Base-by-base conservation (phyloP, 2,797 vertebrate species). In the Sphenopsis melanotis region DNA sequence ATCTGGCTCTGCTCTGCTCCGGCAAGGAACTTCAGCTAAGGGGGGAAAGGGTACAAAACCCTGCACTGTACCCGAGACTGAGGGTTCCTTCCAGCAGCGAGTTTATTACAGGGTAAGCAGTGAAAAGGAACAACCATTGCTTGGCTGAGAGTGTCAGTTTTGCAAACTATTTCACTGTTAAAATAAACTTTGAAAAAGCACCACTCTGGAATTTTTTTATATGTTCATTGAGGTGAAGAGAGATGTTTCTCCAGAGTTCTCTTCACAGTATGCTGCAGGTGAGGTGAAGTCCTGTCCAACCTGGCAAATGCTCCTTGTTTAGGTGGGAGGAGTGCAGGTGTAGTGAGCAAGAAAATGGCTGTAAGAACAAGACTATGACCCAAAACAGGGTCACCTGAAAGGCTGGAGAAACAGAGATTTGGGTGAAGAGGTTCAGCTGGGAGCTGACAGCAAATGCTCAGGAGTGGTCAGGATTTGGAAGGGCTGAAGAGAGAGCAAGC, bases 131-230 rank as follows among this genome's bases (percentile, higher is more conserved):
- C 9, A 61, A 39, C 24, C 5, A 8, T 47, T 83, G 56, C 39
- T 66, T 77, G 69, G 52, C 70, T 52, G 22, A 91, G 29, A 79
- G 30, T 4, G 8, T 21, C 37, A 44, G 3, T 42, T 87, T 37
- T 75, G n/a, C 13, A 47, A 66, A 37, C 26, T 49, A 30, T 41
- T 91, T 55, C 61, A 16, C 46, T 77, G 21, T 50, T 64, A 79
- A 94, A 92, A 89, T 75, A 75, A 90, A 66, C 39, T n/a, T 72
- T 17, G 15, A 39, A 63, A 47, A 50, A 74, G 3, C 41, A 66
- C 10, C 26, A 7, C 12, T 59, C 32, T 47, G 42, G 46, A 56
- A 29, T 84, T 55, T 50, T 49, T 90, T 69, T 57, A 30, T 46
- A 2, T 22, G 27, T 72, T 65, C 32, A 15, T 16, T 11, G 39